phyloP scores from a whole-genome alignment of 2,113 vertebrate genomes.

The Odocoileus hemionus region DNA sequence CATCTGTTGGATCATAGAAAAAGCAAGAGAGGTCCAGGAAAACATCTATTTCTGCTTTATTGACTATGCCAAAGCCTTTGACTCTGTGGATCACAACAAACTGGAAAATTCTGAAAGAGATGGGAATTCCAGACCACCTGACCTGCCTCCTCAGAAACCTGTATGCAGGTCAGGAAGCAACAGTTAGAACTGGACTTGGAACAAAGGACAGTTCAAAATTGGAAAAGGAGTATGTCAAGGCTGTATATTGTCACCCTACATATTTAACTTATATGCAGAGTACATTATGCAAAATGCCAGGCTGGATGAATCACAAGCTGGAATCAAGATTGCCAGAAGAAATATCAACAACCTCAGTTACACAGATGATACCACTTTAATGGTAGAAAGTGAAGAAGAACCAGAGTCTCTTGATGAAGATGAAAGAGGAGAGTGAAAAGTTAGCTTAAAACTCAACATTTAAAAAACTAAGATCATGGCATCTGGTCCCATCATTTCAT shows the following conservation, averaged over 20 bases:
- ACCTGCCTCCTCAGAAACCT: not conserved
- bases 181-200: not conserved
- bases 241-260: not conserved
- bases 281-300: not conserved
- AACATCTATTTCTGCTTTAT: not conserved
- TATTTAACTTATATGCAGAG: not conserved
- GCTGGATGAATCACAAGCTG: not conserved
- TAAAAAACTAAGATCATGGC: not conserved
- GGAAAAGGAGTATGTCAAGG: not conserved
- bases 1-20: accelerated
- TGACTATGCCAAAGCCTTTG: not conserved
- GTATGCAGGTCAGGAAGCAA: not conserved
- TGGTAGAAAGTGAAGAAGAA: not conserved
- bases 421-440: not conserved
- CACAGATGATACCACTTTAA: not conserved
- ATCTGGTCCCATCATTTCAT: not conserved
- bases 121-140: not conserved
- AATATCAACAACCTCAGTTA: not conserved
- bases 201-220: not conserved
- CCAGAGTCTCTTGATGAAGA: not conserved
- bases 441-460: not conserved
- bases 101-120: not conserved
- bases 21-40: not conserved
- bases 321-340: not conserved
- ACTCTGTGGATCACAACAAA: not conserved